Base-by-base conservation (phyloP, 2,888 invertebrate genomes). In the Polyommatus icarus region DNA sequence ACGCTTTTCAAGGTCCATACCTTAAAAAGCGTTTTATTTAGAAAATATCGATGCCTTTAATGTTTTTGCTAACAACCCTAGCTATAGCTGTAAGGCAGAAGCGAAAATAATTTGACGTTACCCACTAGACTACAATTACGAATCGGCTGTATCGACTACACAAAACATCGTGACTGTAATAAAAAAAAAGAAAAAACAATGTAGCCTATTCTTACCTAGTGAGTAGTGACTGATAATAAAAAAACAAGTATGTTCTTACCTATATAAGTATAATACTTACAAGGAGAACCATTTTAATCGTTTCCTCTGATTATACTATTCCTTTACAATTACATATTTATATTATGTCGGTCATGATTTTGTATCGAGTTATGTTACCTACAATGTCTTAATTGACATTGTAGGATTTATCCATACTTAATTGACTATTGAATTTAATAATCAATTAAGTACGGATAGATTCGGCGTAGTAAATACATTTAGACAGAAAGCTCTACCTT, bases 231-330 rank as follows among this genome's bases (percentile, higher is more conserved):
- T 29, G 54, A 36, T 71, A 54, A 61, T 29, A 54, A 54, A 46
- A 76, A 61, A 78, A 24, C 73, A n/a, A 40, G 24, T 75, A 79
- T 77, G 40, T 73, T 32, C 76, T 71, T 77, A 46, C 59, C 71
- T 59, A 78, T 59, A 78, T 76, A 73, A 36, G 67, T 36, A 72
- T 24, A 71, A 59, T 78, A 75, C 75, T 57, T 71, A 59, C 18
- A 76, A 77, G 71, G 78, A 59, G 77, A 79, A 67, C 79, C n/a
- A 76, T 72, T 78, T 77, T 78, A 77, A 76, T 78, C 57, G 32
- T 46, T 78, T 76, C 72, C 79, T 73, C 20, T 54, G 29, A 18
- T 75, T 75, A 54, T 75, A 75, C 29, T 75, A 75, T 54, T 73
- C 50, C 50, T 73, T 54, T 29, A 54, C 29, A 50, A 32, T 54